Conservation (phyloP, 1,140 invertebrate genomes). For the Oedothorax gibbosus region DNA sequence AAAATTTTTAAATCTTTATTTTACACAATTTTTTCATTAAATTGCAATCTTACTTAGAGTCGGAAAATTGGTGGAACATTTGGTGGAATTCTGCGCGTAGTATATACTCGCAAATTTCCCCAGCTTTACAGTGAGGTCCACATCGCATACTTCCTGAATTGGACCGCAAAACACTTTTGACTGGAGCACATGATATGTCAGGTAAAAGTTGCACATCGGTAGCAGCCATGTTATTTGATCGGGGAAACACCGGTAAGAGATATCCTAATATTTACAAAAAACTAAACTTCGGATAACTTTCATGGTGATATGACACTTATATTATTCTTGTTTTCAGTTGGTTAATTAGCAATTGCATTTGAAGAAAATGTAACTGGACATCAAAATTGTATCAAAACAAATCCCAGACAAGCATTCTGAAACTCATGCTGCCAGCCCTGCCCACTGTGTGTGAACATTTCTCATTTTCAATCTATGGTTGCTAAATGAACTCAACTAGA, state of each 20-base stretch:
- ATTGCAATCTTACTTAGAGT: constrained; percentile 34
- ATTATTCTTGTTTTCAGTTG: neutral
- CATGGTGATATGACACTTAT: too few species aligned
- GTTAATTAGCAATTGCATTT: neutral
- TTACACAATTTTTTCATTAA: too few species aligned
- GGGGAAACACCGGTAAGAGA: constrained; percentile 35
- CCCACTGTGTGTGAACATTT: too few species aligned
- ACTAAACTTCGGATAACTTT: neutral
- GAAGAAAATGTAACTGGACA: constrained; percentile 2
- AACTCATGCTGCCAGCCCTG: too few species aligned
- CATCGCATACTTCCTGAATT: constrained; percentile 45
- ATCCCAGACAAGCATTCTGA: constrained; percentile 16
- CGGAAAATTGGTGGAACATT: constrained; percentile 60
- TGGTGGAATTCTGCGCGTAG: constrained; percentile 62
- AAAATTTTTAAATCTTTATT: too few species aligned
- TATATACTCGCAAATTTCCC: constrained; percentile 57
- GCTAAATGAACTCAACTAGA: too few species aligned
- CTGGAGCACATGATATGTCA: constrained; percentile 29
- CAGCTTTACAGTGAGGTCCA: constrained; percentile 54
- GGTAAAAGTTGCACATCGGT: constrained; percentile 41
- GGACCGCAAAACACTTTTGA: constrained; percentile 10
- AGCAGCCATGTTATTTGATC: constrained; percentile 43
- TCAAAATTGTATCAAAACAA: constrained; percentile 37
- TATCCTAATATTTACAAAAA: constrained; percentile 22
- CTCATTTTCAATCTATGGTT: too few species aligned